Conservation (phyloP, 2,797 vertebrate species). For the Champsocephalus gunnari region DNA sequence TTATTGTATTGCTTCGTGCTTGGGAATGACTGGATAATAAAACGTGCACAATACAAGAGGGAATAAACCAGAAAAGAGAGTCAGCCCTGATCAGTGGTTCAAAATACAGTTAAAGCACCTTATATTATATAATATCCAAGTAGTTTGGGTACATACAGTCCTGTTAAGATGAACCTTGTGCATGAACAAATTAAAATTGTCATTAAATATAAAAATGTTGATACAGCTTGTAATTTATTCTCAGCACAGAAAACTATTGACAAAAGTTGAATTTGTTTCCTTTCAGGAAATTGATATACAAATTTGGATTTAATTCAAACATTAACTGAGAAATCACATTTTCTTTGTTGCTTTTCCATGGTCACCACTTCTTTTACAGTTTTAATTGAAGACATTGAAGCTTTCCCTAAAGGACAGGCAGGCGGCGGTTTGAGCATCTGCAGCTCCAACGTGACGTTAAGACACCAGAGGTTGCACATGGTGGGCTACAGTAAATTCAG, state of each 20-base stretch:
- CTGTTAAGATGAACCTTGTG: background rate
- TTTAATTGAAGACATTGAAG: conserved; percentile 24
- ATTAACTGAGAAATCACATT: background rate
- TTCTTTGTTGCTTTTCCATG: background rate
- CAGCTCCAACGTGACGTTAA: conserved; percentile 16
- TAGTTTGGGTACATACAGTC: background rate
- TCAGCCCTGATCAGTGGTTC: background rate
- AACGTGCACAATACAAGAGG: conserved; percentile 9
- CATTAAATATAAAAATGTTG: conserved; percentile 2
- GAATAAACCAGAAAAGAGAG: background rate
- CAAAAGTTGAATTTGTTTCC: background rate
- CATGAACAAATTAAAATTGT: background rate
- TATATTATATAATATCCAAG: background rate
- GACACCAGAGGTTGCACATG: conserved; percentile 23
- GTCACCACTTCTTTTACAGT: conserved; percentile 7
- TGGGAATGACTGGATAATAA: background rate
- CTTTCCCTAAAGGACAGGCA: conserved; percentile 7
- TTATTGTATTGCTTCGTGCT: conserved; percentile 13
- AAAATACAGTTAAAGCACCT: background rate
- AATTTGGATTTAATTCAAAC: conserved; percentile 1
- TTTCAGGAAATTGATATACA: background rate
- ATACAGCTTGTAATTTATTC: background rate
- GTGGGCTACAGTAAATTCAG: conserved; percentile 38
- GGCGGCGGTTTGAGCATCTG: conserved; percentile 40
- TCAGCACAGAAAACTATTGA: background rate